Conservation (phyloP, 2,113 vertebrate genomes). For the Hemiscyllium ocellatum region DNA sequence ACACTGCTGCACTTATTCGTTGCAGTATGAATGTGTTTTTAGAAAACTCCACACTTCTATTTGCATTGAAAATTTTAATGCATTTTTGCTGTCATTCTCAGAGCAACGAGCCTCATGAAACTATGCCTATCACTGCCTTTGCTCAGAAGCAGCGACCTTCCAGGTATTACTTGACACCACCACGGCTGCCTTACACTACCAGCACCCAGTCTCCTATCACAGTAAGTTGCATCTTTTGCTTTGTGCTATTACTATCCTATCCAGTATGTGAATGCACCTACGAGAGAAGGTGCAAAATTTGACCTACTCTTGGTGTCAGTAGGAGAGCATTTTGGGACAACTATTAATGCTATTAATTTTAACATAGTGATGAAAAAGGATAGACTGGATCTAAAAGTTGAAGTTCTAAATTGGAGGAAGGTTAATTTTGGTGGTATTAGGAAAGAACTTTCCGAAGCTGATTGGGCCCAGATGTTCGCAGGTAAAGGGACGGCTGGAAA, state of each 20-base stretch:
- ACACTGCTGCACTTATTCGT: neutral
- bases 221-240: slow-evolving; percentile 53
- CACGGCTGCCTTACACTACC: slow-evolving; percentile 70
- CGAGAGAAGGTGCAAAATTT: no score
- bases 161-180: slow-evolving; percentile 83
- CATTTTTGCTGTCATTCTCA: slow-evolving; percentile 48
- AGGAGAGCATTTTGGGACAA: no score
- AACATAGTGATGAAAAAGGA: no score
- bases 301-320: no score
- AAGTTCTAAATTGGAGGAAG: no score
- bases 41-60: neutral
- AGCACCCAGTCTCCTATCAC: slow-evolving; percentile 77
- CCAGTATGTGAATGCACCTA: no score
- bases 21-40: neutral
- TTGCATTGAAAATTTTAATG: neutral
- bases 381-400: no score
- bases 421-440: no score
- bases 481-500: no score
- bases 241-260: neutral
- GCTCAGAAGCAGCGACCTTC: slow-evolving; percentile 89
- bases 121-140: slow-evolving; percentile 95
- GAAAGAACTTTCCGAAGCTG: no score
- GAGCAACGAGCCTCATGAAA: slow-evolving; percentile 96
- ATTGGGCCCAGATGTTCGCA: no score
- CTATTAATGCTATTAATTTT: no score